Evolutionary conservation across 2,797 vertebrate species (phyloP).

Genomic region (Lateolabrax maculatus): DNA sequence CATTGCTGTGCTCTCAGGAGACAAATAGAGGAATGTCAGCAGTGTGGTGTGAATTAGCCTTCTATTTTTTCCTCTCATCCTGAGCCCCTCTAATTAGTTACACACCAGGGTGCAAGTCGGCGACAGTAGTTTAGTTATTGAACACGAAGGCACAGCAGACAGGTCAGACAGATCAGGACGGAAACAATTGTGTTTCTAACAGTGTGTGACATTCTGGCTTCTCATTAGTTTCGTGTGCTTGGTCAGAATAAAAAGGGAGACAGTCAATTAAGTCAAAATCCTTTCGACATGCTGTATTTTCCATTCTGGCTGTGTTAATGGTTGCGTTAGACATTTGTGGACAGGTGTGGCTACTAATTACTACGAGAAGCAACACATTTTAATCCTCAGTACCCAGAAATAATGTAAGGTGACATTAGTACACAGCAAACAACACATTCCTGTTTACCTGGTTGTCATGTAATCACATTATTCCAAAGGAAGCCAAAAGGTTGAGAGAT

Average conservation of each 20-base stretch:
- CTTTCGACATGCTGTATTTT: neutral
- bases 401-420: neutral
- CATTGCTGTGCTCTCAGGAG: slow-evolving; percentile 17
- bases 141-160: slow-evolving; percentile 5
- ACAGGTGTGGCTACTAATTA: neutral
- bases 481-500: neutral
- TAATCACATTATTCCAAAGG: neutral
- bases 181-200: neutral
- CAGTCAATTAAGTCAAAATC: neutral
- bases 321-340: neutral
- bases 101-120: slow-evolving; percentile 61
- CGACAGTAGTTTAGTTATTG: neutral
- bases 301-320: neutral
- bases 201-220: neutral
- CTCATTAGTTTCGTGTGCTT: neutral
- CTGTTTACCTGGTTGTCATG: neutral
- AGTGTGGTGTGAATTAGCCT: slow-evolving; percentile 55
- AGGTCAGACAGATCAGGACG: slow-evolving; percentile 7
- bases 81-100: slow-evolving; percentile 70
- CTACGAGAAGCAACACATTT: neutral
- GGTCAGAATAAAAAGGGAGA: neutral
- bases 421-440: neutral
- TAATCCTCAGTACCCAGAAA: neutral
- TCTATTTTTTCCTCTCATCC: slow-evolving; percentile 26
- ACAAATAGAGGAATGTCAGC: slow-evolving; percentile 48